phyloP scores from a whole-genome alignment of 2,888 invertebrate species.

The Miltochrista miniata region DNA sequence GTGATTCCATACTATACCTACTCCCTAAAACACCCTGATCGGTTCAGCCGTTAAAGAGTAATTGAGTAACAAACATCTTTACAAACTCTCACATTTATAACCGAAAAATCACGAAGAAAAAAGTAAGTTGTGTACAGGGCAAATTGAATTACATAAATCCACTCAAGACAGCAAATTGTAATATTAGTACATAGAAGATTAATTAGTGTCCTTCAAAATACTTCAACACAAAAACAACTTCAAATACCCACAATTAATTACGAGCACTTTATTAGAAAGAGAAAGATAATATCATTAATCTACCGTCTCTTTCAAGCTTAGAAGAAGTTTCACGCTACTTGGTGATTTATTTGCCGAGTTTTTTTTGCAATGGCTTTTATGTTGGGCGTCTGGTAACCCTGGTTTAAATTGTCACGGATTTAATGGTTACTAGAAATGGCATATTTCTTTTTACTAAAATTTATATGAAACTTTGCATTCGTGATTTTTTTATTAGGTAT shows the following conservation, averaged over 20 bases:
- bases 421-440: constrained; percentile 14
- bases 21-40: no score
- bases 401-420: constrained; percentile 21
- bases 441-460: background rate
- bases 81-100: no score
- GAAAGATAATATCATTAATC: constrained; percentile 43
- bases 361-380: constrained; percentile 39
- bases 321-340: constrained; percentile 29
- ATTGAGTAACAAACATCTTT: no score
- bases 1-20: no score
- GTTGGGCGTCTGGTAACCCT: constrained; percentile 25
- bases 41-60: no score
- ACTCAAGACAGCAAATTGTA: no score
- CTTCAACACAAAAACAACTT: background rate
- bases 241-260: constrained; percentile 27
- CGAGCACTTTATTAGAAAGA: constrained; percentile 15
- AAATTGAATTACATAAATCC: no score
- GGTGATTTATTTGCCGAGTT: constrained; percentile 48
- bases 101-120: no score
- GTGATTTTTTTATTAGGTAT: no score
- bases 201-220: background rate
- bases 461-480: no score
- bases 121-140: no score
- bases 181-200: background rate
- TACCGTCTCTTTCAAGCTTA: constrained; percentile 41